Evolutionary conservation across 2,113 vertebrate species (phyloP).

Genomic region (Oplegnathus fasciatus): DNA sequence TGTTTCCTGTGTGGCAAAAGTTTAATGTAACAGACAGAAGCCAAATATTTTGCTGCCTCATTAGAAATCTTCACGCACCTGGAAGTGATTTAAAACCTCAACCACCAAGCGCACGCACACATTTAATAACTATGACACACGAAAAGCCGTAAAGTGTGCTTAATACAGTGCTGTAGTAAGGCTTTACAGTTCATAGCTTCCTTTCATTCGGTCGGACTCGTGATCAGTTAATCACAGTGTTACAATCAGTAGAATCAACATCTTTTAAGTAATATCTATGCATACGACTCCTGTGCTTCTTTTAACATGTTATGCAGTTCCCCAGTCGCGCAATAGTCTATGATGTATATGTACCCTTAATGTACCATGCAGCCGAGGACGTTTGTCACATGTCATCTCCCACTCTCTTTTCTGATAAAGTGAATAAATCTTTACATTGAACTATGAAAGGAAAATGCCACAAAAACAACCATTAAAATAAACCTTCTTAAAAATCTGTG

Average conservation of each 20-base stretch:
- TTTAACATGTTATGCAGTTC: not conserved
- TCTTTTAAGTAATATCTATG: not conserved
- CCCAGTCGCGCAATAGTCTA: not conserved
- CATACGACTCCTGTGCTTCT: not conserved
- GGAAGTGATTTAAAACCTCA: slow-evolving; percentile 29
- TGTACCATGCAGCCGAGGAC: not conserved
- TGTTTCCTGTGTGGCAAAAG: not conserved
- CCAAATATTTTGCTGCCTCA: slow-evolving; percentile 2
- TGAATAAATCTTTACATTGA: not conserved
- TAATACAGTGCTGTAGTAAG: not conserved
- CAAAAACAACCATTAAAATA: not conserved
- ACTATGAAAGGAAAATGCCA: not conserved
- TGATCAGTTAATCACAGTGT: not conserved
- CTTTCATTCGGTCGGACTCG: not conserved
- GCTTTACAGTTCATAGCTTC: slow-evolving; percentile 1
- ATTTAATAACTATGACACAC: slow-evolving; percentile 12
- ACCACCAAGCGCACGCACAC: not conserved
- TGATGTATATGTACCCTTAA: not conserved
- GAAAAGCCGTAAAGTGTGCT: not conserved
- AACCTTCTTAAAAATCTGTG: not conserved
- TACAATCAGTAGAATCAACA: too few relatives aligned
- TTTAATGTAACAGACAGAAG: slow-evolving; percentile 23
- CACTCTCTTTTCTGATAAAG: not conserved
- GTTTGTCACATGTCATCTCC: not conserved
- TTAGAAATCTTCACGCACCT: slow-evolving; percentile 32